Conservation (phyloP, 2,113 vertebrate genomes). For the Cnemophilus loriae region DNA sequence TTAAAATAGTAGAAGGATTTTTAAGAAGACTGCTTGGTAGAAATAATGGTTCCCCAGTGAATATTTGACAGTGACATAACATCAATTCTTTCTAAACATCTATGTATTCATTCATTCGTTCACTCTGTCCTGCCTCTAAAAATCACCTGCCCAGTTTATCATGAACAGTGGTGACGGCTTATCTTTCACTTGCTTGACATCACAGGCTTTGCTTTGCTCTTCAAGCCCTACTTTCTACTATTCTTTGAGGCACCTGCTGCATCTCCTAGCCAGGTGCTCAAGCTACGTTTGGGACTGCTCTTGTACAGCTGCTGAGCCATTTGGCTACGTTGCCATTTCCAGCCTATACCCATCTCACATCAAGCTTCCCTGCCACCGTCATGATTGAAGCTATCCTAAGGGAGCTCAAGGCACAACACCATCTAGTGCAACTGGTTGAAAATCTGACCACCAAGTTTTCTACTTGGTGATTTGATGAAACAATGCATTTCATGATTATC, state of each 20-base stretch:
- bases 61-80: neutral
- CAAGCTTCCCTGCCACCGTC: neutral
- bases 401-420: neutral
- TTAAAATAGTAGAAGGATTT: neutral
- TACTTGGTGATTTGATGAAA: neutral
- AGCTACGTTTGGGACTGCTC: neutral
- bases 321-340: neutral
- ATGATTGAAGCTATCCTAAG: neutral
- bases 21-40: neutral
- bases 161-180: neutral
- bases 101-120: neutral
- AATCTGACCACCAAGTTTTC: neutral
- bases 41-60: neutral
- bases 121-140: neutral
- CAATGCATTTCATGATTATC: neutral
- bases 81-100: neutral
- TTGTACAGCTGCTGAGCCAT: neutral
- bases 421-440: neutral
- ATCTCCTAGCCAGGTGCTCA: neutral
- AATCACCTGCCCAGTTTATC: neutral
- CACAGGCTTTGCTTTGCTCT: neutral
- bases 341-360: neutral
- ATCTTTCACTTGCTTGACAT: neutral
- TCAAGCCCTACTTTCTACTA: neutral
- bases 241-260: neutral